Base-by-base conservation (phyloP, 2,797 vertebrate genomes). In the Clarias pachynema region DNA sequence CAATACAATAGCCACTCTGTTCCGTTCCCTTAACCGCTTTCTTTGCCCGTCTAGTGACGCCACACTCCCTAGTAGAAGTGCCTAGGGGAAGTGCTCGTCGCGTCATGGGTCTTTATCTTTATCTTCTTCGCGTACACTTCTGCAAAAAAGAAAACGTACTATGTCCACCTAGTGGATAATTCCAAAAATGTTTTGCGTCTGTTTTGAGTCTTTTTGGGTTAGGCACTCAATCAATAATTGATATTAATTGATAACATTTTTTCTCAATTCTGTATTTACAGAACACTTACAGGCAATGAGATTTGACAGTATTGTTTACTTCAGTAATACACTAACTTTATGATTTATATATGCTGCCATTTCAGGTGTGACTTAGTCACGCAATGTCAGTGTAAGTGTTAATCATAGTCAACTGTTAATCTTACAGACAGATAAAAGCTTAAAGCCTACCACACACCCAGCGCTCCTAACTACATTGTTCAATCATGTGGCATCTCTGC, bases 1-100 rank as follows among this genome's bases (percentile, higher is more conserved):
- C 72, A 62, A 68, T 29, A 57, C 15, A 12, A 26, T 56, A 0
- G 20, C 12, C 0, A 1, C 14, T 18, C n/a, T 9, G 66, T 24
- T 66, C 56, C 49, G 53, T 70, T 62, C 85, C 68, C 44, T 26
- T 73, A 49, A 18, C 72, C 74, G 73, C 68, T 65, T 83, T 26
- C 1, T 20, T 57, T 37, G 12, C n/a, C 16, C 6, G 1, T 26
- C 62, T n/a, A 9, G 1, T 79, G 12, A n/a, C 44, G 29, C 24
- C 37, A 53, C 4, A n/a, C 59, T 73, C 16, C 60, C 40, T 12
- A 60, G 14, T 66, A 22, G 10, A 69, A 77, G 84, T 84, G 56
- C 57, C 44, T 70, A 83, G 84, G 81, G 77, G 44, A 78, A 84
- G 85, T 70, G 74, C 8, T 31, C 1, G n/a, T 24, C 7, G n/a